Base-by-base conservation (phyloP, 2,113 vertebrate genomes). In the Numenius arquata region DNA sequence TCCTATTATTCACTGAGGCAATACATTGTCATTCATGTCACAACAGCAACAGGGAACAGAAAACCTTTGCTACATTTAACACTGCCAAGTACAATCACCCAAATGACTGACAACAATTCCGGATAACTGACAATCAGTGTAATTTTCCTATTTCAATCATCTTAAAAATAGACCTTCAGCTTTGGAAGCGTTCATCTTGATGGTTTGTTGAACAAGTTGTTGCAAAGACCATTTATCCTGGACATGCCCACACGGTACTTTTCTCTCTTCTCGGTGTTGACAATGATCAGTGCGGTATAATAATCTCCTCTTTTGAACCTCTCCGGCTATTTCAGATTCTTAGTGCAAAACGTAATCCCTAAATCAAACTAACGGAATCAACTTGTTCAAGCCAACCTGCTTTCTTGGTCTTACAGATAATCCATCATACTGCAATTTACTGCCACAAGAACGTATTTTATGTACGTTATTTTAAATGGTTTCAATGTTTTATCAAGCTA, bases 71-170 rank as follows among this genome's bases (percentile, higher is more conserved):
- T 81, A 16, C 15, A 4, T 91, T 87, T 94, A 81, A 91, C 61
- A 66, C 52, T 90, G 79, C 81, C 91, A 93, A 90, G 77, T 79
- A 83, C 77, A 89, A 91, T 88, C 92, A 84, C 56, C 38, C 68
- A 67, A 75, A 92, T 85, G 56, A 93, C 80, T 92, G 95, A 91
- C 80, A 95, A 90, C 93, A 90, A 66, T 74, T 63, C 29, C 18
- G 5, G 55, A 71, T 77, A 96, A 89, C 73, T 93, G 86, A 86
- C 84, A 94, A 94, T 71, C 34, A 63, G 56, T 75, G 66, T 72
- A 95, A 93, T 96, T 89, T 96, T 94, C 66, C 65, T 89, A 92
- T 95, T 96, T 95, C 62, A 74, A 52, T 47, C 77, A 34, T 30
- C 52, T 88, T 73, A 74, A 94, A 96, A 95, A 92, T 56, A 94